phyloP scores from a whole-genome alignment of 2,888 invertebrate species.

The Callimorpha dominula region DNA sequence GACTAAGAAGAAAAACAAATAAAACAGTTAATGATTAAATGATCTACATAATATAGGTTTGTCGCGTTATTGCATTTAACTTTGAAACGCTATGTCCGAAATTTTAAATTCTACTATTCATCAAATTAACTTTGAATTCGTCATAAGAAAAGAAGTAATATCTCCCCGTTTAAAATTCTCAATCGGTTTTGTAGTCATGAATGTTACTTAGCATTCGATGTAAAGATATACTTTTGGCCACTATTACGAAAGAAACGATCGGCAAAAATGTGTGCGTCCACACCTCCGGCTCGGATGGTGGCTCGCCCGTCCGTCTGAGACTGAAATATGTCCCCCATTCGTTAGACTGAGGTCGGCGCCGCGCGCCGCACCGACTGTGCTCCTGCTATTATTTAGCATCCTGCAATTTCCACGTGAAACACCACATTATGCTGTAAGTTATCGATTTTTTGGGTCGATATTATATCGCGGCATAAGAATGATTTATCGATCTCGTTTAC shows the following conservation, averaged over 20 bases:
- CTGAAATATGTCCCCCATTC: slow-evolving; percentile 51
- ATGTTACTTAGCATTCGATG: not conserved
- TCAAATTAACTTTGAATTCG: too few species aligned
- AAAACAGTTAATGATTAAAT: too few species aligned
- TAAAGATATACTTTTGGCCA: not conserved
- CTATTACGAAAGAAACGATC: not conserved
- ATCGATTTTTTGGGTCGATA: slow-evolving; percentile 22
- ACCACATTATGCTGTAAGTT: slow-evolving; percentile 31
- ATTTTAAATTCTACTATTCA: too few species aligned
- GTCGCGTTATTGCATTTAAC: too few species aligned
- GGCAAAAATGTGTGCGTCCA: not conserved
- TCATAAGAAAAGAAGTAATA: too few species aligned
- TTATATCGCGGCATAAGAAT: not conserved
- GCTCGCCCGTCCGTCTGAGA: slow-evolving; percentile 17
- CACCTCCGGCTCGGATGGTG: not conserved
- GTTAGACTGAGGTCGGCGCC: slow-evolving; percentile 37
- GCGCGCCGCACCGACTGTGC: not conserved
- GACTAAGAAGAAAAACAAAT: too few species aligned
- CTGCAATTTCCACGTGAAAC: slow-evolving; percentile 41
- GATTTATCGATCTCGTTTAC: slow-evolving; percentile 15
- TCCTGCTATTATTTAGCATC: slow-evolving; percentile 36
- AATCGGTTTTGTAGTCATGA: not conserved
- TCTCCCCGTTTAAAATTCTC: not conserved
- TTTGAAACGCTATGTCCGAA: too few species aligned
- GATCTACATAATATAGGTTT: too few species aligned